A percentile compares a stretch with the other conserved stretches of the same genome.
phyloP scores from a whole-genome alignment of 2,113 vertebrate genomes.

The Ptyas mucosa region DNA sequence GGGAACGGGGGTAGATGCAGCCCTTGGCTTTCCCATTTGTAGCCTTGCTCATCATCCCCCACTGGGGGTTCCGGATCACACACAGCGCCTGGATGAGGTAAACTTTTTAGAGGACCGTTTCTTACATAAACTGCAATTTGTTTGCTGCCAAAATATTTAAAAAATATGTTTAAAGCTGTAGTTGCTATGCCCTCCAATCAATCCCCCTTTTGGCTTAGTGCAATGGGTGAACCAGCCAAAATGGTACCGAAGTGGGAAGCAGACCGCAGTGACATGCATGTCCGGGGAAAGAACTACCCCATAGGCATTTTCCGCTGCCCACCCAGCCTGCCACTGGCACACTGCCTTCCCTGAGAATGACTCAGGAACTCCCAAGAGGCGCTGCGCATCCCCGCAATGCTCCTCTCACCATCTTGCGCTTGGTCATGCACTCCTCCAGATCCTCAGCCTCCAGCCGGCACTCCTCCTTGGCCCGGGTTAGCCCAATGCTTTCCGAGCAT shows the following conservation, averaged over 20 bases:
- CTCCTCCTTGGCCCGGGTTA: conserved; percentile 79
- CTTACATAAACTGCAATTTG: neutral
- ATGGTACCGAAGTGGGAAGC: neutral
- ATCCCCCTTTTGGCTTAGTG: neutral
- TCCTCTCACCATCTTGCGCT: conserved; percentile 76
- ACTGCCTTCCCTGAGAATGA: neutral
- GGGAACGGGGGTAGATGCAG: neutral
- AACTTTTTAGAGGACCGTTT: neutral
- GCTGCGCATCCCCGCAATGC: too few species aligned
- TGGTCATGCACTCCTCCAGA: conserved; percentile 84
- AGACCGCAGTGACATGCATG: neutral
- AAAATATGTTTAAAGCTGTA: neutral
- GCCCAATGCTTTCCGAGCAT: conserved; percentile 83
- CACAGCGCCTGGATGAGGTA: neutral
- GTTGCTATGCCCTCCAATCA: neutral
- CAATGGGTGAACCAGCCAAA: neutral
- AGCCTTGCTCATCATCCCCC: neutral
- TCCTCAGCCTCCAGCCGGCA: conserved; percentile 86
- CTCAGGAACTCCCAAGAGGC: neutral
- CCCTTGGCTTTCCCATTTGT: neutral
- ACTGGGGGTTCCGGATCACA: neutral
- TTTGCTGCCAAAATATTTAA: neutral
- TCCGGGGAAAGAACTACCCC: neutral
- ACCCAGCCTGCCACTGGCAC: neutral
- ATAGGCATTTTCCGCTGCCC: neutral